Evolutionary conservation across 2,113 vertebrate species (phyloP), one percentile per base, ranked within the genome.

Genomic region (Hipposideros armiger): DNA sequence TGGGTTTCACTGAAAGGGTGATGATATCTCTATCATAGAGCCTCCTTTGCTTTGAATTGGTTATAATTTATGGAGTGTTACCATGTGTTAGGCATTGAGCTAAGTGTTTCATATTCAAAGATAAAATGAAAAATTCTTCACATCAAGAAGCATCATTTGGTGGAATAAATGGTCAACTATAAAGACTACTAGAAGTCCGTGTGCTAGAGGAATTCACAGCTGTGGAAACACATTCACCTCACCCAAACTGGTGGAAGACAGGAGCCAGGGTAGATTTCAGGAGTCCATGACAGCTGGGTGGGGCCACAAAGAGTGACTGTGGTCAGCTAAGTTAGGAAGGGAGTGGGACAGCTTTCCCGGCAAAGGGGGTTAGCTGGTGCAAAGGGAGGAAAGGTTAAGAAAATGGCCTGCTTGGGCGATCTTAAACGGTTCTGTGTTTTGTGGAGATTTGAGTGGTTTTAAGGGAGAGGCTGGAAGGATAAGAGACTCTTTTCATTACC

Each of bases 101-200:
- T 89, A 78, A 86, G 56, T 73, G 36, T 94, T 96, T 82, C 56
- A 69, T 87, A 86, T 89, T 91, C 60, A 96, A 62, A 96, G 78
- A 77, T 91, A 86, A 93, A 85, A 76, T 95, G 74, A 96, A 93
- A 95, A 87, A 77, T 82, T 72, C 11, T 94, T 67, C 70, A 62
- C 7, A 17, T 89, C 8, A 83, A 76, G 78, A 86, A 90, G 42
- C 24, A 67, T 82, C 77, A 83, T 90, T 56, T 96, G 54, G 36
- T 78, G 52, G 42, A 87, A 83, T 87, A 83, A 32, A 87, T 74
- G 42, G 36, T 58, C 73, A 87, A 32, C 74, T 50, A 30, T 77
- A 95, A 91, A 87, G 47, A 36, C 50, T 64, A 42, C 78, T 62
- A 94, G 83, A 62, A 87, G 90, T 66, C 32, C 56, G 30, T 7